A percentile compares a stretch with the other conserved stretches of the same genome.
Evolutionary conservation across 1,140 invertebrate species (phyloP).

Genomic region (Heliconius hermathena): DNA sequence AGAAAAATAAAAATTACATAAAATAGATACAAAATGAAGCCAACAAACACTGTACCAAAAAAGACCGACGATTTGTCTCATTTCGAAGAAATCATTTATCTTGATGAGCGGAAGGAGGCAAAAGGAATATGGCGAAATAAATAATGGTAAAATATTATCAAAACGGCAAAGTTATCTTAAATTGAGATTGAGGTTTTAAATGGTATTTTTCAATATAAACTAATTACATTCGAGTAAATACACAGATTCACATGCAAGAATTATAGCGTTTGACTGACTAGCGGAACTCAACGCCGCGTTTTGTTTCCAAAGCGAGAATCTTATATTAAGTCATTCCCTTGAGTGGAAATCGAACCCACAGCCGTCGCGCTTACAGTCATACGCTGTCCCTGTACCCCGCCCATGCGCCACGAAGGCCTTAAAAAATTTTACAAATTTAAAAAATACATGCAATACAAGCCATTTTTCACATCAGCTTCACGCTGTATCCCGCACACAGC

Average conservation of each 20-base stretch:
- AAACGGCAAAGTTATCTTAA: not conserved
- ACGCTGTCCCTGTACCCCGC: not conserved
- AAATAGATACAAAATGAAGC: not conserved
- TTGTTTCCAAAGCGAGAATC: no score
- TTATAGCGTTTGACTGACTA: not conserved
- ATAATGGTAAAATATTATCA: slow-evolving; percentile 2
- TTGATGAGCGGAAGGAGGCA: slow-evolving; percentile 8
- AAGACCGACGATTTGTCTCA: slow-evolving; percentile 12
- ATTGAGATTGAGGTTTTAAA: slow-evolving; percentile 1
- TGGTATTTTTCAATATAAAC: not conserved
- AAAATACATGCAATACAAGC: no score
- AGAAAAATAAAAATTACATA: not conserved
- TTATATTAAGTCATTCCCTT: no score
- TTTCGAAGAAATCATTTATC: slow-evolving; percentile 19
- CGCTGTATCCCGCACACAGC: no score
- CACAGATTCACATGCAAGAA: not conserved
- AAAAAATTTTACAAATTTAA: no score
- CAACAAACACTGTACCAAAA: not conserved
- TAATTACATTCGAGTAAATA: not conserved
- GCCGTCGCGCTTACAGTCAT: not conserved
- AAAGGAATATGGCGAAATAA: slow-evolving; percentile 11
- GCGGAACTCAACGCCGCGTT: no score
- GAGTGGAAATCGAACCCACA: no score
- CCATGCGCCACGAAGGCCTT: no score
- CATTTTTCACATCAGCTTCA: no score